phyloP scores from a whole-genome alignment of 2,797 vertebrate genomes.

The Loris lydekkerianus region DNA sequence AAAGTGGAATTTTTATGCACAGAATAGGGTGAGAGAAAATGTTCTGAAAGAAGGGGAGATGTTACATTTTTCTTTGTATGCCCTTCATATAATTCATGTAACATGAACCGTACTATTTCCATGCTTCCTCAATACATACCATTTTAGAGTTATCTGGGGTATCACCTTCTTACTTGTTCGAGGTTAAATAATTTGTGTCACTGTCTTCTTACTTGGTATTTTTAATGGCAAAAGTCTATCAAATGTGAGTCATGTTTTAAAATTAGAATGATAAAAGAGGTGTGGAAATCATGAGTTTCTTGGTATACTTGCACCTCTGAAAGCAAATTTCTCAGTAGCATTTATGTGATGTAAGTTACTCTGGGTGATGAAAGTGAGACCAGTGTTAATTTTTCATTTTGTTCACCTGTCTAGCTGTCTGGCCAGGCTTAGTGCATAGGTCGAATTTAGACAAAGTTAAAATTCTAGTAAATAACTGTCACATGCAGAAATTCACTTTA shows the following conservation, averaged over 20 bases:
- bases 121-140: constrained; percentile 26
- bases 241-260: constrained; percentile 38
- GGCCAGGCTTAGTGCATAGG: constrained; percentile 19
- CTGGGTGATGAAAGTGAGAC: constrained; percentile 59
- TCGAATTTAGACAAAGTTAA: constrained; percentile 49
- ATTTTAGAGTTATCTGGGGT: constrained; percentile 46
- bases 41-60: constrained; percentile 39
- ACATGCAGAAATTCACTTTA: constrained; percentile 54
- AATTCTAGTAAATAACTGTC: constrained; percentile 35
- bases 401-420: constrained; percentile 35
- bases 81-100: not conserved
- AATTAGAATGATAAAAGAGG: constrained; percentile 53
- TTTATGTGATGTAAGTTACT: constrained; percentile 63
- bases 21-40: constrained; percentile 54
- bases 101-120: constrained; percentile 24
- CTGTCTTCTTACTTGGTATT: constrained; percentile 61
- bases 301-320: constrained; percentile 57
- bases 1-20: constrained; percentile 46
- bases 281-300: constrained; percentile 72
- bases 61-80: constrained; percentile 44
- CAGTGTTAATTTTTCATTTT: constrained; percentile 66
- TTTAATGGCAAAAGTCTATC: constrained; percentile 64
- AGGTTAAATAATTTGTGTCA: constrained; percentile 65
- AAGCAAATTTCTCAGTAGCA: constrained; percentile 57
- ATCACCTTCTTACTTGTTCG: constrained; percentile 60